These are phyloP conservation scores for Thamnaconus septentrionalis DNA, from an alignment of 2,113 vertebrate species.

Conservation along the genomic window DNA sequence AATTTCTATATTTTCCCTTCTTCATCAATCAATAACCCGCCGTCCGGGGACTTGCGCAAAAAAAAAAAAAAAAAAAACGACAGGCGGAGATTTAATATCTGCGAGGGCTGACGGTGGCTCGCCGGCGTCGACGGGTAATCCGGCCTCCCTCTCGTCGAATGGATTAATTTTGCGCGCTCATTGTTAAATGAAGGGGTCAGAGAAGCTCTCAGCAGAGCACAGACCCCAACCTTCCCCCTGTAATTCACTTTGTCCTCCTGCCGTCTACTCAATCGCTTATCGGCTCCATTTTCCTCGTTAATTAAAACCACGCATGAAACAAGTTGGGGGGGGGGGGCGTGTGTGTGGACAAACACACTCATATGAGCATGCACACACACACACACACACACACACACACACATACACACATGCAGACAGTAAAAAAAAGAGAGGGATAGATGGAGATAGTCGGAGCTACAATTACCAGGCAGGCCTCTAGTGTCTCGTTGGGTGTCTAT, in stretches of 20 bases:
- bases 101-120: conserved; percentile 6
- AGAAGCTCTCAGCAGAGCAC: conserved; percentile 32
- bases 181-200: conserved; percentile 42
- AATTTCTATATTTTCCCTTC: no score
- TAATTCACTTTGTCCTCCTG: conserved; percentile 39
- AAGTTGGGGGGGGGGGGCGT: conserved; percentile 60
- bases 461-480: conserved; percentile 92
- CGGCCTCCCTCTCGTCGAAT: conserved; percentile 20
- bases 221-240: conserved; percentile 39
- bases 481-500: conserved; percentile 98
- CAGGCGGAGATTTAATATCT: not conserved
- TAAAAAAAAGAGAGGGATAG: conserved; percentile 7
- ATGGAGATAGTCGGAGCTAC: conserved; percentile 79
- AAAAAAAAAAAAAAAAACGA: not conserved
- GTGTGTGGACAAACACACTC: conserved; percentile 39
- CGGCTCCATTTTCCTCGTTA: conserved; percentile 83
- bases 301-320: conserved; percentile 88
- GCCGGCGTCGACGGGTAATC: conserved; percentile 14
- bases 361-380: not conserved
- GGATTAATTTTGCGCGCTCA: conserved; percentile 35
- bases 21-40: not conserved
- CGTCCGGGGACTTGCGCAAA: not conserved
- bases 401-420: not conserved
- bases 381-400: not conserved
- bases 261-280: conserved; percentile 74